Percentiles rank a stretch among this genome's conserved stretches.
Conservation (phyloP, 2,888 invertebrate genomes). For the Drosophila rubida region DNA sequence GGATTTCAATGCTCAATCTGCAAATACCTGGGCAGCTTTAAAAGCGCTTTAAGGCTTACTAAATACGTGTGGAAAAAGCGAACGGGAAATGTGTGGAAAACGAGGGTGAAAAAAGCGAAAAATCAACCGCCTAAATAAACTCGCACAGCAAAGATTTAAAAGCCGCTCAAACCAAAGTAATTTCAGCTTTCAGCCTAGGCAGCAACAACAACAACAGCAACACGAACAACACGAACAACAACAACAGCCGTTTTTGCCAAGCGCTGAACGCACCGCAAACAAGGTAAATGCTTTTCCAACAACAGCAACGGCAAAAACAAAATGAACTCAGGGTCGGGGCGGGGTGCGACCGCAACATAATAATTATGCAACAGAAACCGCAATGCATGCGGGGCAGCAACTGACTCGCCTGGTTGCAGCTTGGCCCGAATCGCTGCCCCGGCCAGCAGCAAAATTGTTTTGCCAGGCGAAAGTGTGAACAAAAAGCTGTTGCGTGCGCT, state of each 20-base stretch:
- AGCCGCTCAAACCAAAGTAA: constrained; percentile 74
- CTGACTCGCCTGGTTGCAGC: constrained; percentile 46
- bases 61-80: not conserved
- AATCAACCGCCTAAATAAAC: constrained; percentile 75
- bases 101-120: constrained; percentile 26
- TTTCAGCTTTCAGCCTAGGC: constrained; percentile 63
- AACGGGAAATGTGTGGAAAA: not conserved
- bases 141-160: constrained; percentile 81
- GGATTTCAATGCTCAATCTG: not conserved
- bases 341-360: constrained; percentile 75
- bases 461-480: constrained; percentile 82
- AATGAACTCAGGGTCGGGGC: constrained; percentile 57
- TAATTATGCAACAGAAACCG: constrained; percentile 81
- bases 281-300: constrained; percentile 77
- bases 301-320: constrained; percentile 46
- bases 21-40: constrained; percentile 14
- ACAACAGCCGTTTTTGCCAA: constrained; percentile 69
- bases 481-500: constrained; percentile 81
- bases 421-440: constrained; percentile 50
- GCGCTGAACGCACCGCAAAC: constrained; percentile 73
- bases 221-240: too few species aligned
- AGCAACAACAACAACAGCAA: constrained; percentile 66
- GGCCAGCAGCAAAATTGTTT: constrained; percentile 73
- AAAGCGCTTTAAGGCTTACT: constrained; percentile 41
- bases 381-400: constrained; percentile 73